phyloP scores from a whole-genome alignment of 2,888 invertebrate species.

The Watsonalla cultraria region DNA sequence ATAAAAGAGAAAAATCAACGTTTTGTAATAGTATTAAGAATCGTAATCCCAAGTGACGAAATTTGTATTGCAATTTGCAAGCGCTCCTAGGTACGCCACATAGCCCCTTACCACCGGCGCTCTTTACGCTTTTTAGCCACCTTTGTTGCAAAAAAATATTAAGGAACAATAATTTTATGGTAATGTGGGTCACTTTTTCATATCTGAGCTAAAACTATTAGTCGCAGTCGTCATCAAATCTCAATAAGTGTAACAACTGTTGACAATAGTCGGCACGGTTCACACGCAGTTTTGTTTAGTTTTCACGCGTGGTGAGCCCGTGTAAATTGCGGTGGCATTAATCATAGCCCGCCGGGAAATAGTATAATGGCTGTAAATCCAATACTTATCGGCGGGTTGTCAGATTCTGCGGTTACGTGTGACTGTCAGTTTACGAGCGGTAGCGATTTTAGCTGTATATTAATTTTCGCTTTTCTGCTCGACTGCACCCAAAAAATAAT shows the following conservation, averaged over 20 bases:
- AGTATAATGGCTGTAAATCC: constrained; percentile 59
- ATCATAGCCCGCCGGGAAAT: constrained; percentile 54
- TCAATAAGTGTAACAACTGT: constrained; percentile 1
- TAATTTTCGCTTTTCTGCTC: neutral
- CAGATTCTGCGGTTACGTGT: constrained; percentile 35
- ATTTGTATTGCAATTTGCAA: too few species aligned
- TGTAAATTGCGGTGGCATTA: constrained; percentile 42
- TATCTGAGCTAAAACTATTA: neutral
- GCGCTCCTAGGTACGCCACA: too few species aligned
- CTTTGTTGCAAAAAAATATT: too few species aligned
- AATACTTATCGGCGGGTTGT: constrained; percentile 50
- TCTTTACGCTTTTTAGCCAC: too few species aligned
- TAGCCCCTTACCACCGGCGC: too few species aligned
- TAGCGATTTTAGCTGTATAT: constrained; percentile 8
- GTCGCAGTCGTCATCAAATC: neutral
- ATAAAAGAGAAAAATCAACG: too few species aligned
- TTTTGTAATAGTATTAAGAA: too few species aligned
- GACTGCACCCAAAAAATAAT: neutral
- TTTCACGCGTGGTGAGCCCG: constrained; percentile 27
- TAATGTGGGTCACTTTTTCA: too few species aligned
- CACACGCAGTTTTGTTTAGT: constrained; percentile 29
- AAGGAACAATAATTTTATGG: too few species aligned
- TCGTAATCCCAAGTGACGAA: too few species aligned
- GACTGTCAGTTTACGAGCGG: constrained; percentile 10
- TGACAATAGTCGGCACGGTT: constrained; percentile 24